Evolutionary conservation across 2,797 vertebrate genomes (phyloP).

Genomic region (Scolopax rusticola): DNA sequence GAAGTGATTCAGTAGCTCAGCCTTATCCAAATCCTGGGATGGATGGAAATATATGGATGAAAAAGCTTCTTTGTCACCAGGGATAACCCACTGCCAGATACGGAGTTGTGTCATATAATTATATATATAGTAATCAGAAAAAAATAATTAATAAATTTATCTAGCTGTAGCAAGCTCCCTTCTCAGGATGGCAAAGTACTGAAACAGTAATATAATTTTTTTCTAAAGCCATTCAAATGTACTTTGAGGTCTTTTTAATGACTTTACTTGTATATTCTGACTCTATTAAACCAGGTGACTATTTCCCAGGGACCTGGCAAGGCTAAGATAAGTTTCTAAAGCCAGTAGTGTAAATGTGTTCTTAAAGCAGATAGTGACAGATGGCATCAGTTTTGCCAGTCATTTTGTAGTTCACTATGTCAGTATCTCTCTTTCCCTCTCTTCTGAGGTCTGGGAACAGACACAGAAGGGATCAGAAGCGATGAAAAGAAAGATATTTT

Average conservation of each 20-base stretch:
- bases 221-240: not conserved
- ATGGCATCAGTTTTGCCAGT: not conserved
- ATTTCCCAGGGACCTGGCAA: not conserved
- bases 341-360: not conserved
- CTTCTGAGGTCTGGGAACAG: not conserved
- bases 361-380: not conserved
- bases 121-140: not conserved
- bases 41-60: not conserved
- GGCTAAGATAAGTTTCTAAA: not conserved
- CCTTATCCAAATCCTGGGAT: no score
- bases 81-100: not conserved
- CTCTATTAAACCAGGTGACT: not conserved
- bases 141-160: not conserved
- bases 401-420: not conserved
- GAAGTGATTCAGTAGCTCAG: no score
- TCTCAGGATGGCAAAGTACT: not conserved
- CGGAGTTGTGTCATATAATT: not conserved
- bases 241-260: not conserved
- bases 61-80: not conserved
- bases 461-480: not conserved
- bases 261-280: not conserved
- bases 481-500: not conserved
- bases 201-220: not conserved
- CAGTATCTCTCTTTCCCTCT: not conserved
- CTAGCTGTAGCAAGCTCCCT: not conserved